Base-by-base conservation (phyloP, 2,113 vertebrate species). In the Oryzias celebensis region DNA sequence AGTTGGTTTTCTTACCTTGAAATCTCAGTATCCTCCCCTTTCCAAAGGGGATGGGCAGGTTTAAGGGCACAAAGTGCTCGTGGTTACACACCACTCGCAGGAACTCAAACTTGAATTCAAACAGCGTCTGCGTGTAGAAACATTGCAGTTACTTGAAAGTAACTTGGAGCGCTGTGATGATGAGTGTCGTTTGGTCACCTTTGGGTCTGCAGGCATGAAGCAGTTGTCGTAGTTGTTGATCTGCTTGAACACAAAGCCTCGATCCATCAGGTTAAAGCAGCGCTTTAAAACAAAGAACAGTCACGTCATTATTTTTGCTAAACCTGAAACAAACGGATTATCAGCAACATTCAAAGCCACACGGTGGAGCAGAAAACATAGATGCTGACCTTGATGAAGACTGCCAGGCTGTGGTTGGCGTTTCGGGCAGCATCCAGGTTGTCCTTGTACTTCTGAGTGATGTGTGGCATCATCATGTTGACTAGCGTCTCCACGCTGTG, bases 81-180 rank as follows among this genome's bases (percentile, higher is more conserved):
- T 99, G 97, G 88, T 94, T 97, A 77, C 96, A 99, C 48, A 96
- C 93, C 5, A 98, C 97, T 18, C 93, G 94, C 71, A 99, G 93
- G 91, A 98, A 99, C 87, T 98, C 97, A 88, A 99, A 99, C 88
- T 97, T 98, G 91, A 97, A 97, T 84, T 99, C 97, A 73, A 95
- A 98, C 65, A 98, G 92, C 1, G 96, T 95, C 97, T 99, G 89
- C 24, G 89, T 75, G 71, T 71, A 83, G 75, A 67, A 60, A 78
- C 2, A 47, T 36, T 10, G 36, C 36, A 36, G 36, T 36, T 36
- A 36, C 36, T 36, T 36, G 36, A 36, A 36, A 3, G 10, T 36
- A 12, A 36, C 36, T 36, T 36, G 36, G 36, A 36, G 36, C 8
- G 36, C 10, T 36, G 8, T 36, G 36, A 36, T 12, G 36, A 10